These are phyloP conservation scores for Poecile montanus DNA, from an alignment of 2,797 vertebrate species.

Conservation along the genomic window DNA sequence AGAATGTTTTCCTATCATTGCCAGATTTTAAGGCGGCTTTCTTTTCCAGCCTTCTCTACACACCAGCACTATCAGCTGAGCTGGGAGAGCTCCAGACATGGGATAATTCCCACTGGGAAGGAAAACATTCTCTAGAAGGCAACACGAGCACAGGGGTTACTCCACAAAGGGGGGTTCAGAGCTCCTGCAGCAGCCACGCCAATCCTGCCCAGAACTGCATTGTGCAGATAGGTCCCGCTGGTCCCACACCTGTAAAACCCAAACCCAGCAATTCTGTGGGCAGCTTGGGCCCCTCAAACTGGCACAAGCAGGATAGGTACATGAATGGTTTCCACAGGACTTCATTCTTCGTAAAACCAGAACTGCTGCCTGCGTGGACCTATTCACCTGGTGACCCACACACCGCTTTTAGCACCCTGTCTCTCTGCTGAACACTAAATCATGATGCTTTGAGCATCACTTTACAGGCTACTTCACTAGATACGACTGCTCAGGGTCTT, in stretches of 20 bases:
- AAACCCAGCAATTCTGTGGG: neutral
- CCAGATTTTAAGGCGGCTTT: neutral
- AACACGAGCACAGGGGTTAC: no score
- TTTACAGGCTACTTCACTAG: fast-evolving
- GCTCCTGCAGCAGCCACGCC: neutral
- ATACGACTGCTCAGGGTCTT: fast-evolving
- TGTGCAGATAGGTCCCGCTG: fast-evolving
- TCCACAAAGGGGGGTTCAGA: neutral
- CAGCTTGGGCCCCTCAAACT: no score
- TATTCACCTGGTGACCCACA: fast-evolving
- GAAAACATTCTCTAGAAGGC: neutral
- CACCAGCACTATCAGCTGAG: neutral
- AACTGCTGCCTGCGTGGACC: fast-evolving
- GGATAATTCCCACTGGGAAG: neutral
- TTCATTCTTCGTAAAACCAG: neutral
- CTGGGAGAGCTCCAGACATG: neutral
- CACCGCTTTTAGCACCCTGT: no score
- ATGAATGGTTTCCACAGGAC: fast-evolving
- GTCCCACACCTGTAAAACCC: neutral
- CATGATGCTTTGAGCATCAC: fast-evolving
- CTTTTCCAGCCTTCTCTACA: neutral
- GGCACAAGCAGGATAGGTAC: fast-evolving
- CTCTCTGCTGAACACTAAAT: neutral
- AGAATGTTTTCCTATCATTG: neutral
- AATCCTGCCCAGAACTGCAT: neutral